A percentile compares a stretch with the other conserved stretches of the same genome.
Evolutionary conservation across 2,888 invertebrate genomes (phyloP).

Genomic region (Luffia ferchaultella): DNA sequence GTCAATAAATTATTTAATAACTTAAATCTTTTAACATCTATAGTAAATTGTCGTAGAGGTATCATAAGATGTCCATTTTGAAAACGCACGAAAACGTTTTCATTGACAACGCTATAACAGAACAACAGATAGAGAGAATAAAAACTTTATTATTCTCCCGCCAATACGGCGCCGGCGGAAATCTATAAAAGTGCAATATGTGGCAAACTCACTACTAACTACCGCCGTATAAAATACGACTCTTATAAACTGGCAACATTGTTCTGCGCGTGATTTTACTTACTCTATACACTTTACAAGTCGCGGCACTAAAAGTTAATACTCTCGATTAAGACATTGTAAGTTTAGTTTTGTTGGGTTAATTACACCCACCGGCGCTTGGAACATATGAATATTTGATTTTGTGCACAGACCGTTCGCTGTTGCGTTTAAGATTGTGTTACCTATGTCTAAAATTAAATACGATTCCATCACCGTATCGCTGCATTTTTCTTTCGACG

Average conservation of each 20-base stretch:
- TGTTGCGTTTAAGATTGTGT: no score
- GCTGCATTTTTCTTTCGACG: no score
- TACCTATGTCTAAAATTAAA: no score
- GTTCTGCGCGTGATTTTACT: neutral
- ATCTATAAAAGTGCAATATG: neutral
- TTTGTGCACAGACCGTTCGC: no score
- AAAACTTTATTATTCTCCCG: neutral
- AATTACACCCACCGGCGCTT: no score
- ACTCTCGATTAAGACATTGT: neutral
- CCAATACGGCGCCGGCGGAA: neutral
- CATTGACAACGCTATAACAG: neutral
- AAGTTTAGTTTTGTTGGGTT: neutral
- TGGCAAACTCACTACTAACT: neutral
- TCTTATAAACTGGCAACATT: neutral
- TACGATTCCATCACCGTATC: no score
- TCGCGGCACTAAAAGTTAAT: conserved; percentile 1
- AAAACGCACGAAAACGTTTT: no score
- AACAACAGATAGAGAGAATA: neutral
- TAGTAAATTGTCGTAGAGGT: no score
- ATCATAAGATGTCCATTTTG: no score
- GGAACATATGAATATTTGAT: no score
- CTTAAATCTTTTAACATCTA: no score
- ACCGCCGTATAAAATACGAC: neutral
- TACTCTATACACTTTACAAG: neutral
- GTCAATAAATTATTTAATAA: no score